A percentile compares a stretch with the other conserved stretches of the same genome.
phyloP scores from a whole-genome alignment of 2,888 invertebrate species.

The Stramonita haemastoma region DNA sequence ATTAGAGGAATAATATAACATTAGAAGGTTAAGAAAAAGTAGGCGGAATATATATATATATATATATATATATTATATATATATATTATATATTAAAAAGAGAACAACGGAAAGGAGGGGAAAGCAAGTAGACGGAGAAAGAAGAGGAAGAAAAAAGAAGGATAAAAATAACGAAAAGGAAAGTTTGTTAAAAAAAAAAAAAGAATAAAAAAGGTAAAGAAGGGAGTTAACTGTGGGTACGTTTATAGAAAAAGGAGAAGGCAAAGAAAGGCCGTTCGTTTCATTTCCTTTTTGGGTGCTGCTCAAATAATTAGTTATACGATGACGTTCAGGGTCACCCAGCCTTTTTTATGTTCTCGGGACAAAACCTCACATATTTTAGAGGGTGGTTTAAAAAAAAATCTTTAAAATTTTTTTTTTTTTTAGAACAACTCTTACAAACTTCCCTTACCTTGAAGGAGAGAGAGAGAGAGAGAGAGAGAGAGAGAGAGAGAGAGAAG shows the following conservation, averaged over 20 bases:
- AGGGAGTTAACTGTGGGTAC: background rate
- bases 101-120: background rate
- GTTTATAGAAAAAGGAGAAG: background rate
- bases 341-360: no score
- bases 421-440: no score
- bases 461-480: background rate
- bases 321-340: no score
- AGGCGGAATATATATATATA: no score
- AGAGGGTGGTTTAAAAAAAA: no score
- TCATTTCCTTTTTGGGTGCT: no score
- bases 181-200: background rate
- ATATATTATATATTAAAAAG: background rate
- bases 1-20: background rate
- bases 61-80: no score
- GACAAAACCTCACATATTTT: no score
- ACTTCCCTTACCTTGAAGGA: background rate
- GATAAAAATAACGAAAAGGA: background rate
- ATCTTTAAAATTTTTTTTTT: no score
- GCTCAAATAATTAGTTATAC: no score
- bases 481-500: background rate
- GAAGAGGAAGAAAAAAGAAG: conserved; percentile 20
- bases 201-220: background rate
- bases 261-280: background rate
- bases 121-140: no score
- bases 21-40: no score